A percentile compares a stretch with the other conserved stretches of the same genome.
These are phyloP conservation scores for Odontophorus gujanensis DNA, from an alignment of 2,113 vertebrate genomes.

Conservation along the genomic window DNA sequence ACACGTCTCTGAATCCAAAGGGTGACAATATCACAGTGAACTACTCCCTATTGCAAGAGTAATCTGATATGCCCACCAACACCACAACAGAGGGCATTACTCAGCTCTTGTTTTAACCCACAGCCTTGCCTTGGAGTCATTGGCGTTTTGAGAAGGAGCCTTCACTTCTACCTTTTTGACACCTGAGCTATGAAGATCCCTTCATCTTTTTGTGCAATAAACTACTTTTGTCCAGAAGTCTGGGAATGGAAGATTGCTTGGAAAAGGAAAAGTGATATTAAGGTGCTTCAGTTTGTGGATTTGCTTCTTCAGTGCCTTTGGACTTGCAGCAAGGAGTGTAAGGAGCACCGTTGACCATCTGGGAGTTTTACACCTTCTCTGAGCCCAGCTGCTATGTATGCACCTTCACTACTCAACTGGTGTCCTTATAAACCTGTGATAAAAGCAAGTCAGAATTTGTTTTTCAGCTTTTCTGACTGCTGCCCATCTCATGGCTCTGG, in stretches of 20 bases:
- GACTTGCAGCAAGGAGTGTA: not conserved
- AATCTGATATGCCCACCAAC: not conserved
- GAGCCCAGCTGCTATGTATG: not conserved
- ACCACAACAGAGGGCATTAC: not conserved
- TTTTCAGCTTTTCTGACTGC: not conserved
- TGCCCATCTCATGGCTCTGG: not conserved
- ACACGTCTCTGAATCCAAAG: not conserved
- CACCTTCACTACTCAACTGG: not conserved
- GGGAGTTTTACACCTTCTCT: not conserved
- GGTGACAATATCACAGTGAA: accelerated
- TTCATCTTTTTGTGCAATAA: not conserved
- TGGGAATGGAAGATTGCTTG: not conserved
- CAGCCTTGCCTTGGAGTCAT: not conserved
- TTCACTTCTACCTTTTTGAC: not conserved
- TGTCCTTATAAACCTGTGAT: not conserved
- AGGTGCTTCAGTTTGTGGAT: accelerated
- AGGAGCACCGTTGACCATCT: accelerated
- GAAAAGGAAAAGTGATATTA: not conserved
- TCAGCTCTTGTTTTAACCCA: accelerated
- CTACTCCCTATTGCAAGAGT: not conserved
- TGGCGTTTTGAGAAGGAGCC: not conserved
- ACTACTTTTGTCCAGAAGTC: accelerated
- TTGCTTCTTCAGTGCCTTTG: not conserved
- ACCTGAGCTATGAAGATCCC: too few species aligned
- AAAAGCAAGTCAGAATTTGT: not conserved